Conservation (phyloP, 2,113 vertebrate species). For the Cyanoramphus novaezelandiae region DNA sequence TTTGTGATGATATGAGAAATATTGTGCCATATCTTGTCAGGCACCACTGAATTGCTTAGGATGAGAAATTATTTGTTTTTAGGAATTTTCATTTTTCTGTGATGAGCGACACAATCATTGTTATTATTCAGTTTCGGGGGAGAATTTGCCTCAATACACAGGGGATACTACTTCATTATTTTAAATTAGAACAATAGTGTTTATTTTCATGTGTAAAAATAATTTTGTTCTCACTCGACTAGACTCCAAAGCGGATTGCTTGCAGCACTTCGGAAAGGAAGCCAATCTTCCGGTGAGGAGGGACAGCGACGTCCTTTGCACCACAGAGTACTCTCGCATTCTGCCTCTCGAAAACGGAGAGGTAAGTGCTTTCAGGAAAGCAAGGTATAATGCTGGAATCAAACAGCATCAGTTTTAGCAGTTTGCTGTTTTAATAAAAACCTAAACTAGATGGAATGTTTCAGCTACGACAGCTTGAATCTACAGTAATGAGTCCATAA, state of each 20-base stretch:
- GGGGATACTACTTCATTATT: not conserved
- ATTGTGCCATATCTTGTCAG: not conserved
- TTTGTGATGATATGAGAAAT: not conserved
- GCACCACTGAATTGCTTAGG: not conserved
- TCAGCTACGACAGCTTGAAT: not conserved
- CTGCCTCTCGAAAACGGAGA: conserved; percentile 92
- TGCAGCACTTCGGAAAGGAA: conserved; percentile 81
- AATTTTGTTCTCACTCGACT: not conserved
- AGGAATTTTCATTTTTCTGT: not conserved
- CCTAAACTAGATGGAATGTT: not conserved
- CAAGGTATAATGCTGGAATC: not conserved
- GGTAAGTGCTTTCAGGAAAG: conserved; percentile 68
- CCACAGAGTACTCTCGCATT: conserved; percentile 87
- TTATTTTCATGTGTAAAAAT: not conserved
- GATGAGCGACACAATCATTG: not conserved
- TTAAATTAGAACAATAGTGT: not conserved
- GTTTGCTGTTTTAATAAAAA: not conserved
- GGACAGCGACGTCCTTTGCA: conserved; percentile 87
- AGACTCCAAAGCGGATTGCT: conserved; percentile 88
- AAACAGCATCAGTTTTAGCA: not conserved
- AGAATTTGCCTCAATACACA: not conserved
- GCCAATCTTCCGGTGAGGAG: conserved; percentile 73
- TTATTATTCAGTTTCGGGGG: rapidly evolving
- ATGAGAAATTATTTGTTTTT: not conserved
- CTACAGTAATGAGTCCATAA: not conserved